Conservation (phyloP, 2,797 vertebrate species). For the Kryptolebias ocellatus region DNA sequence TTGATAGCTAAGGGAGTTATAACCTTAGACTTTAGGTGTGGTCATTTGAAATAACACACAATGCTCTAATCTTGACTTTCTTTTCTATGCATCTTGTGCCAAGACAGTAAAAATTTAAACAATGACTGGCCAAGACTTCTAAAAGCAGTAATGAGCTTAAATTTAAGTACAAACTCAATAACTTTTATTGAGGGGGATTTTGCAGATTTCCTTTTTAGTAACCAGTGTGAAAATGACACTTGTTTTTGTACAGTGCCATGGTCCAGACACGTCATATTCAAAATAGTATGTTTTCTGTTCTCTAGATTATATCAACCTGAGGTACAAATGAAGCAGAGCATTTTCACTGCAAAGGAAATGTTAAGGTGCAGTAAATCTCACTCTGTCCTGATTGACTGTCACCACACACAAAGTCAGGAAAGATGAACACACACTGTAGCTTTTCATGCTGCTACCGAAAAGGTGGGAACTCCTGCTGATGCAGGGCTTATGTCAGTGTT, state of each 20-base stretch:
- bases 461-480: constrained; percentile 19
- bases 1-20: too few relatives aligned
- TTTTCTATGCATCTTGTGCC: too few relatives aligned
- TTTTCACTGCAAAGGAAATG: constrained; percentile 9
- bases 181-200: too few relatives aligned
- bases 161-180: too few relatives aligned
- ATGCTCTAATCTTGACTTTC: too few relatives aligned
- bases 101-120: too few relatives aligned
- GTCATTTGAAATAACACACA: too few relatives aligned
- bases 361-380: constrained; percentile 14
- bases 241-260: not conserved
- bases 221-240: not conserved
- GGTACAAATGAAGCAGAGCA: constrained; percentile 1
- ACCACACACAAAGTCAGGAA: constrained; percentile 28
- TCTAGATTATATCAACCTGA: not conserved
- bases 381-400: constrained; percentile 40
- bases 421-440: constrained; percentile 19
- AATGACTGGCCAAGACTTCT: too few relatives aligned
- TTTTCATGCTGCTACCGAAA: constrained; percentile 16
- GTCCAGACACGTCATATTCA: not conserved
- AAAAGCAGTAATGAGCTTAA: too few relatives aligned
- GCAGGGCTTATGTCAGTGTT: constrained; percentile 29
- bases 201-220: too few relatives aligned
- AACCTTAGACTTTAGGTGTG: too few relatives aligned
- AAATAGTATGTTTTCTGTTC: not conserved